Evolutionary conservation across 2,113 vertebrate species (phyloP), one percentile per base, ranked within the genome.

Genomic region (Hypomesus transpacificus): DNA sequence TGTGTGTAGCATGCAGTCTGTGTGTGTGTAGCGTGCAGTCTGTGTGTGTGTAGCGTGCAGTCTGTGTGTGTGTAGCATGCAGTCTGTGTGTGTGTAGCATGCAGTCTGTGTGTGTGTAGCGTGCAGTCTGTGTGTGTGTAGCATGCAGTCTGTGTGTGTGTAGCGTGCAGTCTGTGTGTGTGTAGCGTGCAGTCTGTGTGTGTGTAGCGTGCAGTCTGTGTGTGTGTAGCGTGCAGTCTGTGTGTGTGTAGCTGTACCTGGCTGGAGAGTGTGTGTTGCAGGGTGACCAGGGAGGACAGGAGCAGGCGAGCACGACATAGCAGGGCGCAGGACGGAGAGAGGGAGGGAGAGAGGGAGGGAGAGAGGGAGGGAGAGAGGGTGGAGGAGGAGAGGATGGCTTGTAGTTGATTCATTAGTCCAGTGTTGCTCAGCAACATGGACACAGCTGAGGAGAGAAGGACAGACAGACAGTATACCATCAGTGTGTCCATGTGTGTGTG

Each of bases 361-460:
- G 81, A 74, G 0, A 85, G 78, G 85, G 91, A 93, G 64, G 93
- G 92, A 13, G 18, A 52, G 17, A 18, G 28, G 2, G 81, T 73
- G 0, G 86, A 76, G 84, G 91, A 93, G 64, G 92, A 85, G 69
- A 87, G 80, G 1, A 91, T 61, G 61, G 92, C 90, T 89, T 98
- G 93, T 78, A 99, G 91, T 79, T 96, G 90, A 71, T 93, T 89
- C 52, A 98, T 87, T 82, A 99, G 89, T 72, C 90, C 73, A 11
- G 86, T 85, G 1, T 92, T 95, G 83, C 94, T 95, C 76, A 99
- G 93, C 77, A 98, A 85, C 85, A 96, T 92, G 66, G 92, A 93
- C 71, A 95, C 90, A 62, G 92, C 97, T 92, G 68, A 63, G 56
- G 74, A 79, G 73, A 77, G 77, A 58, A 82, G 73, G 54, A 71